phyloP scores from a whole-genome alignment of 1,140 invertebrate species.

The Mya arenaria region DNA sequence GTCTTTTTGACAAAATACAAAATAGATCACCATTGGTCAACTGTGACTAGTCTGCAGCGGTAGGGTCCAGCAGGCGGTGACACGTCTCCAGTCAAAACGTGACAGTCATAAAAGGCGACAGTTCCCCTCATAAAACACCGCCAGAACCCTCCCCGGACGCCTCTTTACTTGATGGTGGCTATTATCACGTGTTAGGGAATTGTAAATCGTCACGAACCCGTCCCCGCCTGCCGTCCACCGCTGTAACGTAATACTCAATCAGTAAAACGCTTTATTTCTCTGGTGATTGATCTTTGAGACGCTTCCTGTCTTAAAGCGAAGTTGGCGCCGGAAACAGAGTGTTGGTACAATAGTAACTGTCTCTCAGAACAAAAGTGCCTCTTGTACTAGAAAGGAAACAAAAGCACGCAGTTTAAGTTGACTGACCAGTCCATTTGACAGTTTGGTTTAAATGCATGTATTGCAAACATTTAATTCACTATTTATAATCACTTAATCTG shows the following conservation, averaged over 20 bases:
- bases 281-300: conserved; percentile 18
- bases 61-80: neutral
- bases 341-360: no score
- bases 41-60: neutral
- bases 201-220: conserved; percentile 47
- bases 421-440: no score
- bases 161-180: conserved; percentile 48
- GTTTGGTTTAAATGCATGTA: no score
- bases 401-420: no score
- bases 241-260: conserved; percentile 54
- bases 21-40: neutral
- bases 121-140: conserved; percentile 50
- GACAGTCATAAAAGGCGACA: conserved; percentile 53
- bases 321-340: no score
- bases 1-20: no score
- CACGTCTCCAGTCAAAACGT: conserved; percentile 35
- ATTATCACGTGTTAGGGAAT: conserved; percentile 52
- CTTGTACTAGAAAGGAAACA: no score
- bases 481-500: no score
- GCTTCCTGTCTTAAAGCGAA: no score
- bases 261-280: conserved; percentile 57
- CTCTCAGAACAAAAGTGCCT: no score
- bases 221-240: conserved; percentile 27
- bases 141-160: conserved; percentile 42
- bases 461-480: no score